phyloP scores from a whole-genome alignment of 2,113 vertebrate species.

The Notarius lentiginosus region DNA sequence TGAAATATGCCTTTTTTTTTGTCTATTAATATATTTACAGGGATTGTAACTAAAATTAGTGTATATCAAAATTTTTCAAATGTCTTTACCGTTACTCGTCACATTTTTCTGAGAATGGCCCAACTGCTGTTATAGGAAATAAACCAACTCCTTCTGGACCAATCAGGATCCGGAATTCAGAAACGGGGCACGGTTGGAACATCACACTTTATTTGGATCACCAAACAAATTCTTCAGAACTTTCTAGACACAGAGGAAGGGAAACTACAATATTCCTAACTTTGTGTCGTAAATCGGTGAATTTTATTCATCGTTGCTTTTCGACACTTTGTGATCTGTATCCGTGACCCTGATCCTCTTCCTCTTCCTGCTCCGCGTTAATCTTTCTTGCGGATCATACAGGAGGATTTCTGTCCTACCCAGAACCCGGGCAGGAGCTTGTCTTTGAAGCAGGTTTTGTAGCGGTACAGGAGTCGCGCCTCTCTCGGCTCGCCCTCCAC shows the following conservation, averaged over 20 bases:
- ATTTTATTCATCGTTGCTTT: not conserved
- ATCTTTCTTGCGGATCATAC: constrained; percentile 63
- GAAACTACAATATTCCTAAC: not conserved
- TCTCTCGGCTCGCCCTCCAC: constrained; percentile 64
- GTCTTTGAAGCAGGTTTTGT: constrained; percentile 59
- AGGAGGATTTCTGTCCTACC: constrained; percentile 70
- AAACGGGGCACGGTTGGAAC: not conserved
- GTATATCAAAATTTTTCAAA: no score
- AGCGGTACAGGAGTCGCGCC: constrained; percentile 67
- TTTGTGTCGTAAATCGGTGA: not conserved
- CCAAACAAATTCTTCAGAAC: not conserved
- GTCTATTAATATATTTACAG: no score
- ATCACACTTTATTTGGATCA: not conserved
- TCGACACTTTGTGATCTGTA: no score
- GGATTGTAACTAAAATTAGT: no score
- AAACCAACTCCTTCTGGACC: not conserved
- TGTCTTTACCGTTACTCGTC: no score
- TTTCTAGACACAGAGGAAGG: not conserved
- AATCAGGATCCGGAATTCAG: not conserved
- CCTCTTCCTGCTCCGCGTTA: constrained; percentile 12
- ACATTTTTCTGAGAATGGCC: no score
- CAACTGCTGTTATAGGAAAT: not conserved
- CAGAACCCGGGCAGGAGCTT: constrained; percentile 71
- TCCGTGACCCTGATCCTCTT: not conserved
- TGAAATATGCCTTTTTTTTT: no score